phyloP scores from a whole-genome alignment of 2,797 vertebrate genomes.

The Anniella stebbinsi region DNA sequence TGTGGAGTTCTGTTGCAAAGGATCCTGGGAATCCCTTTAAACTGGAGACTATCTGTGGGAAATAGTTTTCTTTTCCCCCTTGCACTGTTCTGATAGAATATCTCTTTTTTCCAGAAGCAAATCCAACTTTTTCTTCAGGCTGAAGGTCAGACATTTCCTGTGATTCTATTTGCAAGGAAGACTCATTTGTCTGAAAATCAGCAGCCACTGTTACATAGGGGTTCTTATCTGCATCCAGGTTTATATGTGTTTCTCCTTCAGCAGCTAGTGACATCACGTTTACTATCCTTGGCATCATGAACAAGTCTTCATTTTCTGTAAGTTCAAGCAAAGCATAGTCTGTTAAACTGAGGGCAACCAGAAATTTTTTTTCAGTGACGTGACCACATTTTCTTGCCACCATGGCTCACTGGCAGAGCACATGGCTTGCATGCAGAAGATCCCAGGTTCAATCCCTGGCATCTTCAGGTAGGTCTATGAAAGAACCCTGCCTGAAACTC shows the following conservation, averaged over 20 bases:
- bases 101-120: constrained; percentile 62
- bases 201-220: constrained; percentile 50
- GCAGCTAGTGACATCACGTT: constrained; percentile 74
- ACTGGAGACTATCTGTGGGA: constrained; percentile 68
- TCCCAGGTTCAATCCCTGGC: no score
- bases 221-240: constrained; percentile 67
- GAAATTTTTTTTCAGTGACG: neutral
- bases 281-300: constrained; percentile 70
- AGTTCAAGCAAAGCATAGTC: neutral
- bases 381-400: no score
- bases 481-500: no score
- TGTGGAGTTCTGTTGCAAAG: constrained; percentile 71
- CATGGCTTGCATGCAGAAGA: no score
- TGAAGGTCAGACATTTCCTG: constrained; percentile 42
- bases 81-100: constrained; percentile 57
- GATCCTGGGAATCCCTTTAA: constrained; percentile 68
- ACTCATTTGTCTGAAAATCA: constrained; percentile 54
- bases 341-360: neutral
- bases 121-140: constrained; percentile 66
- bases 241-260: constrained; percentile 50
- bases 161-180: constrained; percentile 48
- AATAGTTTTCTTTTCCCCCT: constrained; percentile 68
- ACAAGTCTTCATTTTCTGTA: constrained; percentile 75
- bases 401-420: no score
- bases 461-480: no score